Base-by-base conservation (phyloP, 2,113 vertebrate species). In the Paradoxurus hermaphroditus region DNA sequence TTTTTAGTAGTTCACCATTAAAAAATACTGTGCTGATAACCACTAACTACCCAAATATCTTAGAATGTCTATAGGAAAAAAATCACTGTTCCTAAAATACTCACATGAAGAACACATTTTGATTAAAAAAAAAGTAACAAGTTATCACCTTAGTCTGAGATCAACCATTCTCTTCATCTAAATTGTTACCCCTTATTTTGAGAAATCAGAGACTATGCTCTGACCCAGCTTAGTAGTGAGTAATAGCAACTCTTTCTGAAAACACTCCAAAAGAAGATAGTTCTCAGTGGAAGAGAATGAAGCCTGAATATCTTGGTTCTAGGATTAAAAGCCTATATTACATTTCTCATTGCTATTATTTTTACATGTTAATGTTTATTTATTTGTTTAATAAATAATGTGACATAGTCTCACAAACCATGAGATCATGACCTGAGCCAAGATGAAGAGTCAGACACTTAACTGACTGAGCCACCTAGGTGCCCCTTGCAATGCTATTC, bases 1-100 rank as follows among this genome's bases (percentile, higher is more conserved):
- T 63, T 29, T 90, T 41, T 36, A 91, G 21, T 63, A 41, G 10
- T 29, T 93, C 36, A 34, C 21, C 51, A 91, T 62, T 51, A 36
- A 93, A 97, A 94, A 84, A 88, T n/a, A 78, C 14, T 85, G 46
- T 65, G 84, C 8, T 44, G 27, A 94, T 75, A 53, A 78, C 34
- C 44, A 67, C 27, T 34, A 23, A 68, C 31, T 39, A 67, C 10
- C 31, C 41, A 68, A 92, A 79, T 79, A 88, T 49, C 23, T 15
- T 68, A 81, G 44, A 78, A 46, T n/a, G 21, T 46, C 39, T 75
- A 39, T 7, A 23, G 46, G 25, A 44, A 41, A 62, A 53, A n/a
- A 51, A 46, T 46, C 10, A 14, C 23, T 51, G 1, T 95, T 68
- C 44, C 29, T 73, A 11, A 95, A 77, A 34, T 75, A 53, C 41